These are phyloP conservation scores for Vanessa atalanta DNA, from an alignment of 1,140 invertebrate species.

Conservation along the genomic window DNA sequence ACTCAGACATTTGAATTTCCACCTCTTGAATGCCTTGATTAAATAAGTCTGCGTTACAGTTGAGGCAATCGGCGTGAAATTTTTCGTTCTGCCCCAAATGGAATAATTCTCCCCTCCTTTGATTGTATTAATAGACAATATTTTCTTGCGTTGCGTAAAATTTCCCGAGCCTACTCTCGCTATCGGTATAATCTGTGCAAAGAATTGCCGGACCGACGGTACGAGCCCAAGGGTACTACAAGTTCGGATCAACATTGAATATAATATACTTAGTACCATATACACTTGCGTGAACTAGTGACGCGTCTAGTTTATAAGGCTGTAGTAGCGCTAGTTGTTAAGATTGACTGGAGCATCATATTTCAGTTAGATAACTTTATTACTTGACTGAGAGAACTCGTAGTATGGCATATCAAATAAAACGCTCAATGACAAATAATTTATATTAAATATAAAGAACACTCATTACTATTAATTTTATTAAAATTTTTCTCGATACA, in stretches of 20 bases:
- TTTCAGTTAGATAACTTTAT: too few species aligned
- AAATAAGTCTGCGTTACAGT: slow-evolving; percentile 32
- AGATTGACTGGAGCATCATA: too few species aligned
- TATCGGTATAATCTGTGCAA: slow-evolving; percentile 33
- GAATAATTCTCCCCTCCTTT: slow-evolving; percentile 37
- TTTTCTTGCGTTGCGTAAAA: slow-evolving; percentile 31
- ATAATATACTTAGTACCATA: too few species aligned
- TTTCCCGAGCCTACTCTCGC: slow-evolving; percentile 19
- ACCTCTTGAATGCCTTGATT: slow-evolving; percentile 27
- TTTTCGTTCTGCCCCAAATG: slow-evolving; percentile 31
- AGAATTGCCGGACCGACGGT: slow-evolving; percentile 14
- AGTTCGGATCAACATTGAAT: neutral
- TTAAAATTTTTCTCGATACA: neutral
- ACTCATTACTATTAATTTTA: neutral
- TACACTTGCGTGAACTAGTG: too few species aligned
- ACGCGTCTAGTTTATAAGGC: too few species aligned
- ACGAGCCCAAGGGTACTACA: slow-evolving; percentile 3
- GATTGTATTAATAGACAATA: slow-evolving; percentile 41
- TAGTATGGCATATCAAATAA: too few species aligned
- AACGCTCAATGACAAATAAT: too few species aligned
- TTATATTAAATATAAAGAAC: neutral
- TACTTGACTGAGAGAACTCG: too few species aligned
- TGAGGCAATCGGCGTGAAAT: slow-evolving; percentile 35
- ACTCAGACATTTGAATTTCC: slow-evolving; percentile 2
- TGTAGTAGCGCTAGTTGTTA: too few species aligned